Conservation (phyloP, 2,797 vertebrate species). For the Alcedo quadribrachys region DNA sequence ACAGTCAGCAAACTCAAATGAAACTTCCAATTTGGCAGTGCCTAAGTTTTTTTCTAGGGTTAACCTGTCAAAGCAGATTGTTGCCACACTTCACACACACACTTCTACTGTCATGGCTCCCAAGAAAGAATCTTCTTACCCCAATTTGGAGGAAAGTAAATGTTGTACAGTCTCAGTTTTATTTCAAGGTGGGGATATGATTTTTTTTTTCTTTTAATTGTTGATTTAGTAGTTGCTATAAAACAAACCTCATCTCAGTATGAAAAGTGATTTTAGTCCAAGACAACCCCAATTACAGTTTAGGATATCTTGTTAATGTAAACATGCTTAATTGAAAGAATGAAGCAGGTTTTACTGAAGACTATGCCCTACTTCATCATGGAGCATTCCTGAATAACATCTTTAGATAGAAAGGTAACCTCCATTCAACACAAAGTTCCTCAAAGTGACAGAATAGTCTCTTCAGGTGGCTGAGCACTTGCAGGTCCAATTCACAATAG, state of each 20-base stretch:
- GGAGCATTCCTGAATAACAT: not conserved
- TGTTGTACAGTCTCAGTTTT: not conserved
- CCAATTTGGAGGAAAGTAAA: not conserved
- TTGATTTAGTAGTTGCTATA: not conserved
- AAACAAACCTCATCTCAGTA: not conserved
- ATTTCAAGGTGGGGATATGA: not conserved
- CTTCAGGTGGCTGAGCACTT: not conserved
- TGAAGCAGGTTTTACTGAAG: not conserved
- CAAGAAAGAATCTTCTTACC: not conserved
- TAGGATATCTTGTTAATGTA: constrained; percentile 19
- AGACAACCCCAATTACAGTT: not conserved
- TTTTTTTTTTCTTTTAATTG: not conserved
- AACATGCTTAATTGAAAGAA: constrained; percentile 18
- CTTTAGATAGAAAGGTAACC: not conserved
- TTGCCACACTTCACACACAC: not conserved
- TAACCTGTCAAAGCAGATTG: not conserved
- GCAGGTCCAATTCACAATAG: not conserved
- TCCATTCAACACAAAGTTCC: not conserved
- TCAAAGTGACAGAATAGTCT: not conserved
- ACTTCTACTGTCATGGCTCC: not conserved
- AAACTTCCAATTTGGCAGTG: not conserved
- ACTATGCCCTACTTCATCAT: not conserved
- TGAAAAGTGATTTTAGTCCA: not conserved
- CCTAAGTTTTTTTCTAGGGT: not conserved
- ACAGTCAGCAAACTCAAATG: not conserved